Evolutionary conservation across 2,888 invertebrate species (phyloP).

Genomic region (Camponotus fellah): DNA sequence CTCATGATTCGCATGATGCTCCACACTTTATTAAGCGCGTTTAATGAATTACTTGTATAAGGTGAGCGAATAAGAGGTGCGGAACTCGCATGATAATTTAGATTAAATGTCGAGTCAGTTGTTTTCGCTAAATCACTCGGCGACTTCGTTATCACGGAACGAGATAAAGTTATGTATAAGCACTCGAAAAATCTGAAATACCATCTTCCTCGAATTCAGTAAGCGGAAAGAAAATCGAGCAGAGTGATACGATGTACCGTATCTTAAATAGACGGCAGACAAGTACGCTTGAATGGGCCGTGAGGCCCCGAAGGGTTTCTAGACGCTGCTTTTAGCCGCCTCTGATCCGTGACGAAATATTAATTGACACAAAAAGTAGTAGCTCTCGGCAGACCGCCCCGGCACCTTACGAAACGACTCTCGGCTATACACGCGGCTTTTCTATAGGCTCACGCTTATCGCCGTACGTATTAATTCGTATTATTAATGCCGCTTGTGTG

Average conservation of each 20-base stretch:
- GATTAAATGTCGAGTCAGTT: conserved; percentile 2
- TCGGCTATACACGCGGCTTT: conserved; percentile 38
- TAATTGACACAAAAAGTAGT: conserved; percentile 82
- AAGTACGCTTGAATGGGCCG: conserved; percentile 63
- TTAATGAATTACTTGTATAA: conserved; percentile 24
- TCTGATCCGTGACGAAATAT: conserved; percentile 82
- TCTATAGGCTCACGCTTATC: conserved; percentile 51
- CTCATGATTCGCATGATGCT: conserved; percentile 7
- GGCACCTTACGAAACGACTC: conserved; percentile 68
- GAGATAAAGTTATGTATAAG: conserved; percentile 4
- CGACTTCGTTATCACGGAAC: neutral
- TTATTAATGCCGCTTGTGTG: conserved; percentile 63
- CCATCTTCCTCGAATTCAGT: conserved; percentile 6
- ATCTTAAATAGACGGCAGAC: conserved; percentile 58
- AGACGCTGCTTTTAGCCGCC: conserved; percentile 72
- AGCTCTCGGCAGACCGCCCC: conserved; percentile 56
- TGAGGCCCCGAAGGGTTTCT: conserved; percentile 65
- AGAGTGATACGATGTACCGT: conserved; percentile 56
- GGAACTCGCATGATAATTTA: neutral
- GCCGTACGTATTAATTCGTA: conserved; percentile 63
- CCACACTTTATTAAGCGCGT: conserved; percentile 7
- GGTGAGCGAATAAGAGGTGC: neutral
- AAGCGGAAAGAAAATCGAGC: conserved; percentile 56
- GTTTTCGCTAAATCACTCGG: conserved; percentile 25
- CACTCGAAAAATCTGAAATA: conserved; percentile 17